Base-by-base conservation (phyloP, 2,888 invertebrate genomes). In the Eupithecia exiguata region DNA sequence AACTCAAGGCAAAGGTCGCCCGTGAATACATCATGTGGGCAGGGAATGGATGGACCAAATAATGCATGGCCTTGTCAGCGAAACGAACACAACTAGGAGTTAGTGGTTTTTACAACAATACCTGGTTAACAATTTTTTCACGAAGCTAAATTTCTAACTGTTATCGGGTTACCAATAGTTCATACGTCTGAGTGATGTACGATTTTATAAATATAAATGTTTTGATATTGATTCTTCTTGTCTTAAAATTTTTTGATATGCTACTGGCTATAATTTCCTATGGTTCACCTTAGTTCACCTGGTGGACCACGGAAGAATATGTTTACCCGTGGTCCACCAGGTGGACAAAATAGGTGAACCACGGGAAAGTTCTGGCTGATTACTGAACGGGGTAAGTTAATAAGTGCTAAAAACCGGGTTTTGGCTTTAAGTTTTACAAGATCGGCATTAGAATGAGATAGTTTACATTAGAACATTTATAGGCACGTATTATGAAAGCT, bases 1-100 rank as follows among this genome's bases (percentile, higher is more conserved):
- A 71, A 74, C 68, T 77, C 70, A 75, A 75, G 74, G 77, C 74
- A 78, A 77, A 77, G 77, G 78, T 76, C 73, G 70, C 72, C 58
- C 65, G 75, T 74, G 74, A 76, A 72, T 69, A 43, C 65, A 70
- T 58, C 68, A 72, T 71, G 77, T 77, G 74, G 75, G 76, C 66
- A 75, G 74, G 74, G 72, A 77, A 70, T 72, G 61, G 73, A 70
- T 72, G 68, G 73, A 72, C 71, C 68, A 70, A 73, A 70, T 69
- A 40, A 69, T 68, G 68, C 53, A 72, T 71, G 73, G 71, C 69
- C 65, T 70, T 76, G 71, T 61, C 68, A 53, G 18, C 68, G 65
- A 72, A 68, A 70, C 35, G 63, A 14, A 18, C 2, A 21, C 21
- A 16, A 16, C 12, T 16, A 21, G 12, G 10, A 66, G 21, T 14